Evolutionary conservation across 1,140 invertebrate species (phyloP).

Genomic region (Drosophila pruinosa): DNA sequence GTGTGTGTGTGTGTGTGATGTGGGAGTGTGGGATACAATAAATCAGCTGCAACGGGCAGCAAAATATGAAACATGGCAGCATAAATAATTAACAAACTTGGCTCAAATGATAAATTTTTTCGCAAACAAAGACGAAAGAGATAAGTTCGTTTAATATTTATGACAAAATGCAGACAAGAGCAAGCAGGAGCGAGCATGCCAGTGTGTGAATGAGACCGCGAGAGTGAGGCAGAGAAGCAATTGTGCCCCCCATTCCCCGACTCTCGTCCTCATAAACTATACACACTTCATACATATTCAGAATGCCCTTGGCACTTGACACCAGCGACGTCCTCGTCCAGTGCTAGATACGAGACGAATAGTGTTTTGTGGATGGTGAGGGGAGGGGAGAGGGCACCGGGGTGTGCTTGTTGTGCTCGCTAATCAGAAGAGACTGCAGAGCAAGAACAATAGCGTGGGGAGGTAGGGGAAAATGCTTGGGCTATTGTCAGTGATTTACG

Average conservation of each 20-base stretch:
- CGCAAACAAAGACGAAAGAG: constrained; percentile 57
- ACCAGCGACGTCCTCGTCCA: constrained; percentile 43
- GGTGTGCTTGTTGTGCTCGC: constrained; percentile 11
- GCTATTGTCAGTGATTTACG: constrained; percentile 73
- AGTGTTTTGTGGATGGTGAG: not conserved
- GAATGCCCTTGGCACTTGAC: constrained; percentile 77
- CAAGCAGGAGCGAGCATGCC: not conserved
- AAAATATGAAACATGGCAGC: constrained; percentile 66
- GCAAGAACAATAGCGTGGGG: no score
- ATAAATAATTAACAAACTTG: constrained; percentile 83
- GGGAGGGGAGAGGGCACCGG: not conserved
- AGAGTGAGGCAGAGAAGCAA: not conserved
- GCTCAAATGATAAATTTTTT: constrained; percentile 80
- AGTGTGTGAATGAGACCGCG: not conserved
- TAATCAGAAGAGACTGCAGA: constrained; percentile 53
- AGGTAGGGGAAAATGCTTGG: constrained; percentile 26
- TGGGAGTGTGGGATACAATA: constrained; percentile 34
- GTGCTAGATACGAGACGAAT: not conserved
- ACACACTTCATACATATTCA: constrained; percentile 41
- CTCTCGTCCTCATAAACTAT: constrained; percentile 22
- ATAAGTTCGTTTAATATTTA: constrained; percentile 83
- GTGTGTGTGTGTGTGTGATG: constrained; percentile 1
- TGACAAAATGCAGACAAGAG: constrained; percentile 55
- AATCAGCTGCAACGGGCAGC: constrained; percentile 55
- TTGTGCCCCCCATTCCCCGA: not conserved